Conservation (phyloP, 2,113 vertebrate genomes). For the Oncorhynchus kisutch region DNA sequence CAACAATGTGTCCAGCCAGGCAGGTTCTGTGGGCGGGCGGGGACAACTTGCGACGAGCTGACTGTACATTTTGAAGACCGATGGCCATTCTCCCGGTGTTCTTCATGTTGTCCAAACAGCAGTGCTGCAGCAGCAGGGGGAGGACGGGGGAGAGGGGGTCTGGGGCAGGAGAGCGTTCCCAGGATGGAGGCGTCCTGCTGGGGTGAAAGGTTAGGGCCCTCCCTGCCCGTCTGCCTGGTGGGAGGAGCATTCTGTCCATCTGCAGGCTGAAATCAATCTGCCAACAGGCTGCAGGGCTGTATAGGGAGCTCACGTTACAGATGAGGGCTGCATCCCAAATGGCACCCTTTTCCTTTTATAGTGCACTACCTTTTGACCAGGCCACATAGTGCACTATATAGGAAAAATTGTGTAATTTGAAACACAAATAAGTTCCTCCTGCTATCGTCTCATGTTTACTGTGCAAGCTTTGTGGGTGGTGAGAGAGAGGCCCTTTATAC, state of each 20-base stretch:
- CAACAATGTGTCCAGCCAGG: slow-evolving; percentile 12
- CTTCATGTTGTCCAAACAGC: slow-evolving; percentile 41
- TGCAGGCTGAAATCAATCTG: slow-evolving; percentile 58
- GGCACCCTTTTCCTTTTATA: too few relatives aligned
- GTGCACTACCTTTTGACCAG: too few relatives aligned
- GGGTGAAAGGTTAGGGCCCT: slow-evolving; percentile 61
- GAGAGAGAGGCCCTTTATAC: slow-evolving; percentile 1
- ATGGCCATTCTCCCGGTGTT: slow-evolving; percentile 45
- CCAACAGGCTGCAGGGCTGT: slow-evolving; percentile 10
- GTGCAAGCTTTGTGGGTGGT: not conserved
- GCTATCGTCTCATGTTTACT: slow-evolving; percentile 19
- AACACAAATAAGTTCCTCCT: slow-evolving; percentile 1
- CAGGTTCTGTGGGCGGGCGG: not conserved
- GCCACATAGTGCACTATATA: too few relatives aligned
- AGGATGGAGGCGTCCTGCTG: slow-evolving; percentile 46
- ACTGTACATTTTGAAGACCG: slow-evolving; percentile 37
- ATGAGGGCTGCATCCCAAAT: too few relatives aligned
- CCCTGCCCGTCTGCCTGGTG: slow-evolving; percentile 28
- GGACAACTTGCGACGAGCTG: not conserved
- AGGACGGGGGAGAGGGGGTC: not conserved
- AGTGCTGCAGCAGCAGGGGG: slow-evolving; percentile 34
- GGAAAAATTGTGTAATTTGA: too few relatives aligned
- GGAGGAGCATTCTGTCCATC: slow-evolving; percentile 52
- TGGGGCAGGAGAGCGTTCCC: slow-evolving; percentile 1
- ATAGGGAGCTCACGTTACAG: slow-evolving; percentile 39